Conservation (phyloP, 2,888 invertebrate genomes). For the Stramonita haemastoma region DNA sequence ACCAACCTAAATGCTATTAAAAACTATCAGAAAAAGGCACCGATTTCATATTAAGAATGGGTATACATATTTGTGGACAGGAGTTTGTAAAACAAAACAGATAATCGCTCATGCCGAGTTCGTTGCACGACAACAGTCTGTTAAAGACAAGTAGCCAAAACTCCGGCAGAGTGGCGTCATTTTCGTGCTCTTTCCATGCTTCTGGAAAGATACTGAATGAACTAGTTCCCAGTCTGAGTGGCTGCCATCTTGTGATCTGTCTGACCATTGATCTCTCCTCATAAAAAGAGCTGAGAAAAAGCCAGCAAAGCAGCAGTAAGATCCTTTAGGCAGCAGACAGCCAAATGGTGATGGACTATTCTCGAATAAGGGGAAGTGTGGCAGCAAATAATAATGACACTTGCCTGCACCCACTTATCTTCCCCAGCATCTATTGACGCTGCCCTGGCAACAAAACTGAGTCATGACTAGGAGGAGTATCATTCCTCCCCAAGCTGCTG, state of each 20-base stretch:
- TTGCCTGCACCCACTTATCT: slow-evolving; percentile 40
- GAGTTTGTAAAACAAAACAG: too few relatives aligned
- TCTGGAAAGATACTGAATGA: too few relatives aligned
- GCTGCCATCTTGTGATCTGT: slow-evolving; percentile 30
- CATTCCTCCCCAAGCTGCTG: slow-evolving; percentile 40
- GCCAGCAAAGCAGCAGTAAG: slow-evolving; percentile 13
- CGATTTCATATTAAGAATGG: too few relatives aligned
- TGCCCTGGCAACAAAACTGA: slow-evolving; percentile 46
- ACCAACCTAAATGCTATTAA: too few relatives aligned
- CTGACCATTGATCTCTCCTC: slow-evolving; percentile 8
- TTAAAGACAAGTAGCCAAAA: too few relatives aligned
- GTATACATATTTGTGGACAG: too few relatives aligned
- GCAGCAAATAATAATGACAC: slow-evolving; percentile 31
- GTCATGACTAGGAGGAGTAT: slow-evolving; percentile 50
- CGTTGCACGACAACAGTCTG: too few relatives aligned
- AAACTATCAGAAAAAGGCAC: too few relatives aligned
- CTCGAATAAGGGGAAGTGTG: neutral
- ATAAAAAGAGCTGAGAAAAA: too few relatives aligned
- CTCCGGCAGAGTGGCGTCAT: too few relatives aligned
- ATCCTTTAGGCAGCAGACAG: slow-evolving; percentile 42
- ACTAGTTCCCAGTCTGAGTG: slow-evolving; percentile 16
- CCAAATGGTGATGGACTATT: slow-evolving; percentile 48
- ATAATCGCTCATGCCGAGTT: too few relatives aligned
- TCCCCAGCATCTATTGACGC: slow-evolving; percentile 29
- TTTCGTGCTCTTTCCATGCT: too few relatives aligned